phyloP scores from a whole-genome alignment of 1,140 invertebrate genomes.

The Andrena cerasifolii region DNA sequence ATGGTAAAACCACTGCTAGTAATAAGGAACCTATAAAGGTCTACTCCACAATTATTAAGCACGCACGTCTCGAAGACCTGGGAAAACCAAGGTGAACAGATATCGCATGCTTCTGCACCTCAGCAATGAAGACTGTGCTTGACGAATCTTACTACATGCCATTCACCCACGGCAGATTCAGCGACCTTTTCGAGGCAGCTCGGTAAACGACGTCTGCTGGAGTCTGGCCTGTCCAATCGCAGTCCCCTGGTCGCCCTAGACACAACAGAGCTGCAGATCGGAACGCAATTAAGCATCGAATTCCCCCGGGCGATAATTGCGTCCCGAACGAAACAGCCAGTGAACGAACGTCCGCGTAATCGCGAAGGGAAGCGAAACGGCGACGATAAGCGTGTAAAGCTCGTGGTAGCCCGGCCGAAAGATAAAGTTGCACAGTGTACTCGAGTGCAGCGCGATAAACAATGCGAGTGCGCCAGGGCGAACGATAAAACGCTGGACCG shows the following conservation, averaged over 20 bases:
- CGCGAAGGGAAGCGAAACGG: conserved; percentile 57
- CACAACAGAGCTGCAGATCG: conserved; percentile 2
- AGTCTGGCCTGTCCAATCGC: not conserved
- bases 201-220: not conserved
- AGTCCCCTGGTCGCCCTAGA: not conserved
- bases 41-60: too few relatives aligned
- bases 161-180: too few relatives aligned
- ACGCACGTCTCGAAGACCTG: too few relatives aligned
- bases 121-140: too few relatives aligned
- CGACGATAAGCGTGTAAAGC: conserved; percentile 49
- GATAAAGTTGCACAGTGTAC: conserved; percentile 48
- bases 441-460: conserved; percentile 53
- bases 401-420: conserved; percentile 42
- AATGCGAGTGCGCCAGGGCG: conserved; percentile 26
- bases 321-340: too few relatives aligned
- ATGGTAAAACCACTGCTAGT: too few relatives aligned
- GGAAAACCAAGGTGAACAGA: too few relatives aligned
- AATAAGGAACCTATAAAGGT: too few relatives aligned
- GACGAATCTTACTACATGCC: too few relatives aligned
- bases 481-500: conserved; percentile 26
- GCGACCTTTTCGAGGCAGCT: too few relatives aligned
- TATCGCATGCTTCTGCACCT: too few relatives aligned
- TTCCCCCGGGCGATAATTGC: conserved; percentile 30
- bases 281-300: conserved; percentile 9
- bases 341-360: too few relatives aligned